Percentiles rank a stretch among this genome's conserved stretches.
Conservation (phyloP, 2,888 invertebrate species). For the Cephus nigrinus region DNA sequence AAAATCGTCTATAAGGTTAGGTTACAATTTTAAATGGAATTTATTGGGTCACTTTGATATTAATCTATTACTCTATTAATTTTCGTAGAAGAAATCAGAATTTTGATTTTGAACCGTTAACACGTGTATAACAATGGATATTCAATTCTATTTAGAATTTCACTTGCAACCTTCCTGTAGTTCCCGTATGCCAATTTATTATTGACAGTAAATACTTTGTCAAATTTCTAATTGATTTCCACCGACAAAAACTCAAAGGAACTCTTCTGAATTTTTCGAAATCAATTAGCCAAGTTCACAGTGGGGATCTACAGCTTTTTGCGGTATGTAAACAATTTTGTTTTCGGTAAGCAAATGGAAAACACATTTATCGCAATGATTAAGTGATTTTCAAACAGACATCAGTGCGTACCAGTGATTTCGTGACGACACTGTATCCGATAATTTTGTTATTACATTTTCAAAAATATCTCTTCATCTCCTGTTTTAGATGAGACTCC, state of each 20-base stretch:
- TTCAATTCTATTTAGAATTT: not conserved
- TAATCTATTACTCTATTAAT: not conserved
- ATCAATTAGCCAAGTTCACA: constrained; percentile 2
- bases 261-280: not conserved
- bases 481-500: constrained; percentile 73
- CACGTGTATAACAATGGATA: not conserved
- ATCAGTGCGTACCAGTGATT: not conserved
- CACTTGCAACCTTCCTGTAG: not conserved
- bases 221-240: not conserved
- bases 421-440: constrained; percentile 1
- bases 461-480: constrained; percentile 30
- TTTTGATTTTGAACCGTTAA: not conserved
- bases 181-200: not conserved
- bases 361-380: not conserved
- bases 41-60: not conserved
- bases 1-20: not conserved
- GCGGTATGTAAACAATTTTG: constrained; percentile 14
- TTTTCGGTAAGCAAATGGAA: not conserved
- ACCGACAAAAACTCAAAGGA: not conserved
- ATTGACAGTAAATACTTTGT: not conserved
- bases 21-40: not conserved
- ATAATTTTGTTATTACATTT: constrained; percentile 23
- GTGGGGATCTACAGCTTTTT: constrained; percentile 13
- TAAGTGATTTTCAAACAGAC: not conserved
- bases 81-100: not conserved